Percentiles rank a stretch among this genome's conserved stretches.
These are phyloP conservation scores for Corythucha ciliata DNA, from an alignment of 2,888 invertebrate genomes.

Conservation along the genomic window DNA sequence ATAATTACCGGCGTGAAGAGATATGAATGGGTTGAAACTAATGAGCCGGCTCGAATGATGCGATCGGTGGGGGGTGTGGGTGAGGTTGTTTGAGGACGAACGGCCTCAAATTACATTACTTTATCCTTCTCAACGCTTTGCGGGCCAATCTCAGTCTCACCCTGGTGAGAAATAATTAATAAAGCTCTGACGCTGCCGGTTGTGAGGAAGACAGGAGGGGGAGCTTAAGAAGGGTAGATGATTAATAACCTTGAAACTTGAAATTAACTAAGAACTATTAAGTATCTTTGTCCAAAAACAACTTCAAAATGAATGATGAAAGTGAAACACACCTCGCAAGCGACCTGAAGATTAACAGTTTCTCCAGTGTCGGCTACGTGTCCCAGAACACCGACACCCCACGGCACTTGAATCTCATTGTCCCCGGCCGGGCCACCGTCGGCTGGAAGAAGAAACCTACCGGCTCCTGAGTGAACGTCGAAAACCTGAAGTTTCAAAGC, in stretches of 20 bases:
- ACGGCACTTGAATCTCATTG: conserved; percentile 44
- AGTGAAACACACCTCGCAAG: conserved; percentile 45
- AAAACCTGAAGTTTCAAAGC: conserved; percentile 39
- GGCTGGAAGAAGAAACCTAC: conserved; percentile 41
- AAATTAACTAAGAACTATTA: background rate
- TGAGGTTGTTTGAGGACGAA: no score
- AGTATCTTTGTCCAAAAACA: no score
- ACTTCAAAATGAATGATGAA: no score
- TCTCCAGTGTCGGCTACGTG: conserved; percentile 46
- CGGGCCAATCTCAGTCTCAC: no score
- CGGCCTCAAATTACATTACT: no score
- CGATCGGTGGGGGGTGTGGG: no score
- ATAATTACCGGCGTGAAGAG: background rate
- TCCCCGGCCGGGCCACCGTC: conserved; percentile 37
- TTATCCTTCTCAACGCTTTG: no score
- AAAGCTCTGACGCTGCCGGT: no score
- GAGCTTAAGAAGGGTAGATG: background rate
- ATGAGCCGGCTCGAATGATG: no score
- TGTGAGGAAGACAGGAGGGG: no score
- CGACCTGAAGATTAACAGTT: conserved; percentile 44
- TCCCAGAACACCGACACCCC: conserved; percentile 47
- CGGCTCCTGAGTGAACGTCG: conserved; percentile 45
- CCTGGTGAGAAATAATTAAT: no score
- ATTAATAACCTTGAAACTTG: background rate
- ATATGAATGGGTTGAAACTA: no score